These are phyloP conservation scores for Meteorus colon DNA, from an alignment of 2,888 invertebrate genomes.

Conservation along the genomic window DNA sequence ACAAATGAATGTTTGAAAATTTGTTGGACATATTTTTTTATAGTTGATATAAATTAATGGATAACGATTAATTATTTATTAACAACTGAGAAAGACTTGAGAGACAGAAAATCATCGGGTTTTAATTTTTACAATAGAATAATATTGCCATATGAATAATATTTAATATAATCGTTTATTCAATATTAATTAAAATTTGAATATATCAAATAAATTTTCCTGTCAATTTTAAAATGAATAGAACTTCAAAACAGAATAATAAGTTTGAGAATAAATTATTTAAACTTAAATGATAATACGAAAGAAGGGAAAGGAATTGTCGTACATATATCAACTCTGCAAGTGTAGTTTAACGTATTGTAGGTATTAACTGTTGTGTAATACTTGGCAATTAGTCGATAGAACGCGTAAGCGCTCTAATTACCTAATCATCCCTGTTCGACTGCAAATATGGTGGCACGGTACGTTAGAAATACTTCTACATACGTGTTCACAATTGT, in stretches of 20 bases:
- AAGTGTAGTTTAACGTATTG: slow-evolving; percentile 1
- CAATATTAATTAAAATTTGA: no score
- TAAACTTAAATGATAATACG: neutral
- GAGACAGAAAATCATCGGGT: no score
- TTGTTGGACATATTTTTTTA: no score
- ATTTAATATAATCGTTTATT: no score
- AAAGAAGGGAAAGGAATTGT: neutral
- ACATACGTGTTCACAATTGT: neutral
- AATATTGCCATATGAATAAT: no score
- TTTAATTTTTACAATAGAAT: no score
- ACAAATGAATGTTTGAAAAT: no score
- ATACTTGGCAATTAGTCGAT: slow-evolving; percentile 52
- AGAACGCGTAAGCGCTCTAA: slow-evolving; percentile 51
- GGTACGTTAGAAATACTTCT: neutral
- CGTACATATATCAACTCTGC: neutral
- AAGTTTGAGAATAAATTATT: neutral
- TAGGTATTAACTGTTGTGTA: slow-evolving; percentile 32
- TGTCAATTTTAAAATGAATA: neutral
- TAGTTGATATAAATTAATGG: no score
- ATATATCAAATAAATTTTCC: no score
- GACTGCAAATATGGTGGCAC: neutral
- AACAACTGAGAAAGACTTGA: no score
- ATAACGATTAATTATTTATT: no score
- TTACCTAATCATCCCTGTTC: slow-evolving; percentile 53
- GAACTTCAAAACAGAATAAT: neutral